Percentiles rank a stretch among this genome's conserved stretches.
These are phyloP conservation scores for Ataeniobius toweri DNA, from an alignment of 2,797 vertebrate genomes.

Conservation along the genomic window DNA sequence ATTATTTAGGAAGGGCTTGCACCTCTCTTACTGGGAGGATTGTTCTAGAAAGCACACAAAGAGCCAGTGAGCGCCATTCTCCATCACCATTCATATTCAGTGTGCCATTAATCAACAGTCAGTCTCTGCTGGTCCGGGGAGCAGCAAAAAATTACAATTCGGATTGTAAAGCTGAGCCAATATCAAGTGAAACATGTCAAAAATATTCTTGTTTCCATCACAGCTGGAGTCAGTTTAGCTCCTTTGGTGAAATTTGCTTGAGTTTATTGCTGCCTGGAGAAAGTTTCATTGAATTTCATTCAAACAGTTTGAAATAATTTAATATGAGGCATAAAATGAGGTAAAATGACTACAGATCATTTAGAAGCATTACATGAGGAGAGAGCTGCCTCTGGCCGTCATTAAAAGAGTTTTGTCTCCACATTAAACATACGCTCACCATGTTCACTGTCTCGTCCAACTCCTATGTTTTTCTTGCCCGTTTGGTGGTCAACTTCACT, in stretches of 20 bases:
- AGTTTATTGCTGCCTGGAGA: not conserved
- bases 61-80: not conserved
- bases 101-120: not conserved
- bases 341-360: not conserved
- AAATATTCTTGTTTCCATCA: not conserved
- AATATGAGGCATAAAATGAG: not conserved
- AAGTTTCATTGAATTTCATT: conserved; percentile 1
- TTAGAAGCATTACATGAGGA: not conserved
- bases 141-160: not conserved
- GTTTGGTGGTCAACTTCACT: conserved; percentile 22
- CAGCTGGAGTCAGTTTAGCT: not conserved
- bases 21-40: not conserved
- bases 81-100: not conserved
- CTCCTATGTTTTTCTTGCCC: conserved; percentile 7
- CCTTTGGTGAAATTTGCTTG: not conserved
- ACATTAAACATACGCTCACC: not conserved
- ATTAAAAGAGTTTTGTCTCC: not conserved
- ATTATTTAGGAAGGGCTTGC: not conserved
- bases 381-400: conserved; percentile 4
- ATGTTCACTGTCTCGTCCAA: conserved; percentile 3
- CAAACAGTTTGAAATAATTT: not conserved
- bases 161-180: not conserved
- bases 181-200: not conserved
- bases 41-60: not conserved
- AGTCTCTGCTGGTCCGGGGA: not conserved